Evolutionary conservation across 2,888 invertebrate species (phyloP).

Genomic region (Hypomecis punctinalis): DNA sequence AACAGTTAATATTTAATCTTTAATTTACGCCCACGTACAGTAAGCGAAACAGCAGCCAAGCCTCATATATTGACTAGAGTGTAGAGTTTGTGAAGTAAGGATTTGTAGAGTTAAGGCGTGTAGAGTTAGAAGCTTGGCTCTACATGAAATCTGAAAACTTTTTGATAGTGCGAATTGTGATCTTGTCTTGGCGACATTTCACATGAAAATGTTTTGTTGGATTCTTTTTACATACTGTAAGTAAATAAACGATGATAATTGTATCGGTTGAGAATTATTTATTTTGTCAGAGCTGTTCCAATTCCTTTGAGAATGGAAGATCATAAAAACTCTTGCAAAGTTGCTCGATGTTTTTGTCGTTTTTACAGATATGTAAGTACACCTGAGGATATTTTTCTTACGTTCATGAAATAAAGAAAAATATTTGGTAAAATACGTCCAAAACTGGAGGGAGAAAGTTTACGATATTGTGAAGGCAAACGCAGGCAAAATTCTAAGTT

Average conservation of each 20-base stretch:
- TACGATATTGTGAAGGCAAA: constrained; percentile 20
- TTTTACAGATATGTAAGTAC: not conserved
- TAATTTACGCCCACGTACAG: too few relatives aligned
- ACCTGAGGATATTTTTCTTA: not conserved
- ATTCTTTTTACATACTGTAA: not conserved
- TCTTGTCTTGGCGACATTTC: too few relatives aligned
- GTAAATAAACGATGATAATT: not conserved
- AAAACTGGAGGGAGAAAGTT: constrained; percentile 15
- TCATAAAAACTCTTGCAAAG: constrained; percentile 8
- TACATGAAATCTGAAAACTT: too few relatives aligned
- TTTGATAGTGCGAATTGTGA: too few relatives aligned
- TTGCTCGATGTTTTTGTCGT: not conserved
- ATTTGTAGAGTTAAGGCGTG: too few relatives aligned
- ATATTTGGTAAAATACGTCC: constrained; percentile 17
- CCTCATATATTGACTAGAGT: too few relatives aligned
- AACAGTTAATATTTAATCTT: too few relatives aligned
- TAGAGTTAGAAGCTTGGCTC: too few relatives aligned
- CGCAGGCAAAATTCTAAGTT: constrained; percentile 38
- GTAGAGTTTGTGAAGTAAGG: too few relatives aligned
- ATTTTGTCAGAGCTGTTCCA: constrained; percentile 2
- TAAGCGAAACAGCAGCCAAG: too few relatives aligned
- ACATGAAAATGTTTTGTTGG: too few relatives aligned
- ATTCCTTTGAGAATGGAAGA: constrained; percentile 7
- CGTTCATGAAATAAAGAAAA: constrained; percentile 11
- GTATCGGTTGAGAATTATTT: constrained; percentile 6